Percentiles rank a stretch among this genome's conserved stretches.
Evolutionary conservation across 2,888 invertebrate genomes (phyloP).

Genomic region (Operophtera brumata): DNA sequence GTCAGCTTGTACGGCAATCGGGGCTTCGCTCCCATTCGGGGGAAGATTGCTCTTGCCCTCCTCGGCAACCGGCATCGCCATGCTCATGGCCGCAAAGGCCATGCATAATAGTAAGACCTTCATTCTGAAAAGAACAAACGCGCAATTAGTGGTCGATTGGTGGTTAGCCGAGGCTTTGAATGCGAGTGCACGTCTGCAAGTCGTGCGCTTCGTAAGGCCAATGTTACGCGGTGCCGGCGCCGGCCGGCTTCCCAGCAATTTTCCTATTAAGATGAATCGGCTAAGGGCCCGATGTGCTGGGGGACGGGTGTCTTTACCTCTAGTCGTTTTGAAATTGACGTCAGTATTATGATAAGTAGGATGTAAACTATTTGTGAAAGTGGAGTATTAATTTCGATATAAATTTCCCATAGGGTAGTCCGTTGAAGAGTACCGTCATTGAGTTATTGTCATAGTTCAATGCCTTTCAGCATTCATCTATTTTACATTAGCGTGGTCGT

Average conservation of each 20-base stretch:
- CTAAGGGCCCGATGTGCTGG: constrained; percentile 65
- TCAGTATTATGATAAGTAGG: constrained; percentile 63
- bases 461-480: constrained; percentile 38
- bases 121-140: constrained; percentile 80
- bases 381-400: constrained; percentile 45
- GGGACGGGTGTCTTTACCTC: constrained; percentile 53
- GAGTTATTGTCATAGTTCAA: not conserved
- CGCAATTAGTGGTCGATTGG: constrained; percentile 59
- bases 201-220: constrained; percentile 76
- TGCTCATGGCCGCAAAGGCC: constrained; percentile 78
- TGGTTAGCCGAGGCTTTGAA: constrained; percentile 46
- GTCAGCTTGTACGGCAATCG: constrained; percentile 33
- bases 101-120: constrained; percentile 82
- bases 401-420: constrained; percentile 31
- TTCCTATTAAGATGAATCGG: constrained; percentile 73
- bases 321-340: constrained; percentile 58
- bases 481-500: constrained; percentile 57
- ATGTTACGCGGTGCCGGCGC: constrained; percentile 69
- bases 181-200: constrained; percentile 62
- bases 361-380: constrained; percentile 70
- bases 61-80: constrained; percentile 83
- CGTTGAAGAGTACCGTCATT: not conserved
- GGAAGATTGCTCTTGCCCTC: constrained; percentile 44
- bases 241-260: constrained; percentile 65
- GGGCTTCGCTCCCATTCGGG: too few relatives aligned